Evolutionary conservation across 37 sponge, comb jelly and placozoan genomes (phyloP).

Genomic region (Lycopodina hypogea): DNA sequence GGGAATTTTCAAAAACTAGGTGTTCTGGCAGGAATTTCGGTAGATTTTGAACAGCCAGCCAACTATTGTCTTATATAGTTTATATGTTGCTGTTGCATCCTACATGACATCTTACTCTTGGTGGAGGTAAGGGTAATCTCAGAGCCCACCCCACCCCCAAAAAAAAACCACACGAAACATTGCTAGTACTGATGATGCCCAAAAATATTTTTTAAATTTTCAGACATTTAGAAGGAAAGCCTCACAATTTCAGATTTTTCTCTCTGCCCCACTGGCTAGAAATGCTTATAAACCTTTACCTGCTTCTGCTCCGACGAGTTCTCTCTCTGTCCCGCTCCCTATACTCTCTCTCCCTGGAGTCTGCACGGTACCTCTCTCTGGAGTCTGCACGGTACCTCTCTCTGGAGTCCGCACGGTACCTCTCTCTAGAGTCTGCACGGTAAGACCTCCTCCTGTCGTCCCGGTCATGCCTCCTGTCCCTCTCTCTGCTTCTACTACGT

Average conservation of each 20-base stretch:
- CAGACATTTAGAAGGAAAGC: too few relatives aligned
- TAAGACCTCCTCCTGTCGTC: conserved; percentile 30
- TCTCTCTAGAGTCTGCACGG: conserved; percentile 28
- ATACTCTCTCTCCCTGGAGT: conserved; percentile 27
- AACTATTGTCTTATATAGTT: too few relatives aligned
- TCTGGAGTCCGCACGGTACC: conserved; percentile 18
- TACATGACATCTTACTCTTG: too few relatives aligned
- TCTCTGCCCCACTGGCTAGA: not conserved
- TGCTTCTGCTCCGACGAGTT: conserved; percentile 16
- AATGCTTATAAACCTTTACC: not conserved
- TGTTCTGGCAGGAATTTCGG: too few relatives aligned
- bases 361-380: conserved; percentile 23
- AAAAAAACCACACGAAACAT: too few relatives aligned
- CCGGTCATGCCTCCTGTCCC: conserved; percentile 15
- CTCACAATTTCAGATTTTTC: not conserved
- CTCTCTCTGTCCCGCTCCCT: conserved; percentile 30
- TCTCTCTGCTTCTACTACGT: conserved; percentile 17
- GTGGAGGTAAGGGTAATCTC: too few relatives aligned
- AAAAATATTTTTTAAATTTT: too few relatives aligned
- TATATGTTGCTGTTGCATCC: too few relatives aligned
- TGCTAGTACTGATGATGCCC: too few relatives aligned
- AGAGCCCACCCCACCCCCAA: too few relatives aligned
- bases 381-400: conserved; percentile 24
- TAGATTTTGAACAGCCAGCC: too few relatives aligned
- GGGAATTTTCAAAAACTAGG: too few relatives aligned